These are phyloP conservation scores for Drosophila anomelani DNA, from an alignment of 2,888 invertebrate genomes.

Conservation along the genomic window DNA sequence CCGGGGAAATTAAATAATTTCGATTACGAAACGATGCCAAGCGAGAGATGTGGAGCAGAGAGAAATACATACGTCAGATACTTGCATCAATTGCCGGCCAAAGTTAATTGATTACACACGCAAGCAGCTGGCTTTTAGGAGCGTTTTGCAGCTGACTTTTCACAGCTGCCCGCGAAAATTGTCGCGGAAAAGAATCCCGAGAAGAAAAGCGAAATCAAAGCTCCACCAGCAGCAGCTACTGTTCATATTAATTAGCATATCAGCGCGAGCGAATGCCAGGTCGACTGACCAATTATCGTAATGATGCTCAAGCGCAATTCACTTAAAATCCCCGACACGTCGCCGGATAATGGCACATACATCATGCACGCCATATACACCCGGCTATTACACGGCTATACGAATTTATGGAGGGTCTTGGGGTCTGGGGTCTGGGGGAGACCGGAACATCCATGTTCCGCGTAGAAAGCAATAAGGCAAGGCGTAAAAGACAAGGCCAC, in stretches of 20 bases:
- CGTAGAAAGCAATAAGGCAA: slow-evolving; percentile 10
- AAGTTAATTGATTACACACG: slow-evolving; percentile 49
- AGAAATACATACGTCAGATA: slow-evolving; percentile 17
- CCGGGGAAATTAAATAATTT: slow-evolving; percentile 30
- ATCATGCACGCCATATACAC: slow-evolving; percentile 29
- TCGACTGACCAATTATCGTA: slow-evolving; percentile 62
- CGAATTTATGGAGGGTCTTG: slow-evolving; percentile 16
- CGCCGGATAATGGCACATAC: slow-evolving; percentile 37
- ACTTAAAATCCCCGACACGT: slow-evolving; percentile 53
- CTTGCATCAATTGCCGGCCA: slow-evolving; percentile 36
- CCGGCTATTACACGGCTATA: slow-evolving; percentile 30
- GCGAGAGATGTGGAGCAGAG: slow-evolving; percentile 11
- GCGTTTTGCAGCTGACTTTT: slow-evolving; percentile 7
- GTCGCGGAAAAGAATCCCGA: slow-evolving; percentile 8
- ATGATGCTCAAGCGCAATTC: slow-evolving; percentile 52
- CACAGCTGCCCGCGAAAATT: slow-evolving; percentile 44
- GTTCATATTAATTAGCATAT: slow-evolving; percentile 68
- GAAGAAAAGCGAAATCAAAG: slow-evolving; percentile 36
- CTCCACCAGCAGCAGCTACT: slow-evolving; percentile 34
- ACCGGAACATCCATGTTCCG: slow-evolving; percentile 45
- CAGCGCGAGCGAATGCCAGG: slow-evolving; percentile 22
- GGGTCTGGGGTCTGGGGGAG: slow-evolving; percentile 17
- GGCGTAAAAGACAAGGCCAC: slow-evolving; percentile 26
- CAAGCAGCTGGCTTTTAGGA: slow-evolving; percentile 21
- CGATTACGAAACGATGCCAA: slow-evolving; percentile 32